Base-by-base conservation (phyloP, 2,797 vertebrate genomes). In the Antennarius maculatus region DNA sequence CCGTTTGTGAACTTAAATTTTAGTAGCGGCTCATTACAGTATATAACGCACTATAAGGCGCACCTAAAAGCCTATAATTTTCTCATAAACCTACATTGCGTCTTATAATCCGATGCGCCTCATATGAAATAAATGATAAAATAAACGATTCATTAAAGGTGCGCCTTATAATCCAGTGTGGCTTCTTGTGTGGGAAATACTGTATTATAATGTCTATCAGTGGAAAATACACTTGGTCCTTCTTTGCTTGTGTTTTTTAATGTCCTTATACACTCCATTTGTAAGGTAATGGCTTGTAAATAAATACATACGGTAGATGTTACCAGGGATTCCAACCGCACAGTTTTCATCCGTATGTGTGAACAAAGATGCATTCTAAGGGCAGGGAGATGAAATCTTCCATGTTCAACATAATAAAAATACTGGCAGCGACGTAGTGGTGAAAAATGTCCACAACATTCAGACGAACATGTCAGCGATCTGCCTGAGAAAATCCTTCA, bases 401-500 rank as follows among this genome's bases (percentile, higher is more conserved):
- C 60, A 10, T 7, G 8, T 14, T 69, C 9, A 5, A 27, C 15
- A 5, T 45, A 52, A 64, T 14, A 66, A 17, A 77, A 52, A 60
- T 14, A 49, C 58, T 64, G 73, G 64, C 74, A 77, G 68, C 50
- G 34, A 50, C 4, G 7, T 11, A 42, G 63, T 16, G 56, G 6
- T 62, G 61, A 74, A 58, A 66, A 54, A 66, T 12, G 64, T 71
- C 37, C 51, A 16, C 61, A 37, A 46, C 49, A 17, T 28, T 28
- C 74, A 51, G 64, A 65, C 59, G 76, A 76, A 68, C 48, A 51
- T 55, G 54, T 76, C 67, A 52, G 28, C 54, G 23, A 78, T 71
- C 61, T 57, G 75, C 60, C 67, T 55, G 57, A 74, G 62, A 59
- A 70, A 65, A 80, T 77, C 67, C 57, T 18, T 83, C 75, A 73